phyloP scores from a whole-genome alignment of 2,888 invertebrate species.

The Dasysyrphus tricinctus region DNA sequence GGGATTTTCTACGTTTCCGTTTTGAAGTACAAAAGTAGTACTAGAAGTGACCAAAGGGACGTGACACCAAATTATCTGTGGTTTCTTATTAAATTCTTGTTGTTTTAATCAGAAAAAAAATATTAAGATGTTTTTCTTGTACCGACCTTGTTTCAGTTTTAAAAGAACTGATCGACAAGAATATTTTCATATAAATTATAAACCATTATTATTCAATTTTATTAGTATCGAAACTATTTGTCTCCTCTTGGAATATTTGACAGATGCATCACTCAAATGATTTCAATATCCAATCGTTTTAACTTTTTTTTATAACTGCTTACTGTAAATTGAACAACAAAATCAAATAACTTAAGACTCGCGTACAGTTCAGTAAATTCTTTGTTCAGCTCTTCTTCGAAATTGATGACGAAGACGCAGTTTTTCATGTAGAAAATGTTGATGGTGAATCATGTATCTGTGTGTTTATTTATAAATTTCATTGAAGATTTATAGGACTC shows the following conservation, averaged over 20 bases:
- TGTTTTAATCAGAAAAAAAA: no score
- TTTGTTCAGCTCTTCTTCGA: conserved; percentile 52
- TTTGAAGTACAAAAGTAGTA: no score
- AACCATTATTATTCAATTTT: no score
- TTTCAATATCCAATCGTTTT: neutral
- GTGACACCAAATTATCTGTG: no score
- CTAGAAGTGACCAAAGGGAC: no score
- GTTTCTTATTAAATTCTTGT: no score
- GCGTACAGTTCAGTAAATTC: conserved; percentile 34
- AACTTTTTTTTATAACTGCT: neutral
- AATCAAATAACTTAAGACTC: neutral
- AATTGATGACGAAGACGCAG: conserved; percentile 65
- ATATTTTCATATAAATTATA: no score
- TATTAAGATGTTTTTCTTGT: no score
- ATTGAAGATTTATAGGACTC: conserved; percentile 63
- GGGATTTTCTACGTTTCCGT: no score
- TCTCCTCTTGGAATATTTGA: neutral
- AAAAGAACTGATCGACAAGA: no score
- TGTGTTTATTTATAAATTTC: conserved; percentile 70
- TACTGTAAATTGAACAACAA: neutral
- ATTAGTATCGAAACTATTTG: no score
- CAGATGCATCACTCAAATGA: neutral
- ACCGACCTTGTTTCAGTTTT: no score
- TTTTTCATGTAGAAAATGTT: conserved; percentile 18
- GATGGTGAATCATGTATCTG: conserved; percentile 59